Evolutionary conservation across 2,113 vertebrate species (phyloP), one percentile per base, ranked within the genome.

Genomic region (Ceyx margarethae): DNA sequence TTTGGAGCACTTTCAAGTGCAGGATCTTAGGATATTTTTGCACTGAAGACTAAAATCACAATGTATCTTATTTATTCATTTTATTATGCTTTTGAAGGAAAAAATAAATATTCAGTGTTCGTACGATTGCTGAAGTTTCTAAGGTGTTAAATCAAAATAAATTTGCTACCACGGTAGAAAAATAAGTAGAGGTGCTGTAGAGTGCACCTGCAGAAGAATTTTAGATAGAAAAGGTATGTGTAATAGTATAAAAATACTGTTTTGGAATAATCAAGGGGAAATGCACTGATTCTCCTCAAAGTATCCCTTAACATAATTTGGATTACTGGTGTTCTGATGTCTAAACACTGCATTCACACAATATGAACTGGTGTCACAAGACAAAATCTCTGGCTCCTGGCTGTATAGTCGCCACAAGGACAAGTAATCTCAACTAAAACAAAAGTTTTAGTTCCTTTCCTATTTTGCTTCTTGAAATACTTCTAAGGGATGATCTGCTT

Each of bases 1-100:
- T 45, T 58, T 68, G 46, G 4, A 82, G 13, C 45, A 50, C 42
- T 75, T 85, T 94, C 57, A 83, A 84, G 60, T 67, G n/a, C 61
- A 79, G 7, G 75, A 21, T 50, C 43, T 87, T 87, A 90, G 57
- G 26, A 51, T 90, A 56, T 71, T 77, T 90, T 18, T 82, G 19
- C 79, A 9, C 31, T 75, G 29, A 57, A 43, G 42, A 37, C 15
- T 83, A 37, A 82, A 83, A 74, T 81, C 68, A 50, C 19, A 20
- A 5, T 56, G 45, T 28, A 11, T 81, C 13, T 62, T 88, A 40
- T 61, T 72, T 51, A 37, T 35, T 12, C 3, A 31, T 20, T 50
- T 74, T 13, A 50, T 50, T 50, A 20, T 33, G 9, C 33, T 91
- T 90, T 35, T 60, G 61, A 62, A 71, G 56, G 19, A 54, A 33